Base-by-base conservation (phyloP, 2,113 vertebrate genomes). In the Genyomyrus donnyi region DNA sequence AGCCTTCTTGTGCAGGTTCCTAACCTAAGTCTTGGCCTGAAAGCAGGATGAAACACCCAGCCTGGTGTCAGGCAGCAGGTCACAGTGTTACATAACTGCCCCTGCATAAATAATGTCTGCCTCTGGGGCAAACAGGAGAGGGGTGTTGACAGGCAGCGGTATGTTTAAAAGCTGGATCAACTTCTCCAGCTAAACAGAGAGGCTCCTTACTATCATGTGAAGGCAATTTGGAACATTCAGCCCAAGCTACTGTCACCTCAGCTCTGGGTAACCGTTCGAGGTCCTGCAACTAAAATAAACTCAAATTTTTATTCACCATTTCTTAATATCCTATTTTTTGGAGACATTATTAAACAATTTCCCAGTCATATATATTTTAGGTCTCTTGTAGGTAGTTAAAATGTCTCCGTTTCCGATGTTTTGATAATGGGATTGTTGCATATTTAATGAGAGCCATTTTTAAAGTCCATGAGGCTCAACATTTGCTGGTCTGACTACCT, bases 61-160 rank as follows among this genome's bases (percentile, higher is more conserved):
- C 46, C 9, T 48, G 42, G 42, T 85, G 83, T 46, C 42, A 85
- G 39, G 24, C 83, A 85, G 83, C 17, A 45, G 39, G 46, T 85
- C 42, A 24, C 83, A 48, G 83, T 49, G 19, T 85, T 85, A 56
- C 86, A 56, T 35, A 87, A 87, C 49, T 87, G 15, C 31, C 13
- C 49, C n/a, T 87, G 39, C 49, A 87, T 87, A 87, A 56, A 87
- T 87, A 87, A 87, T 58, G 86, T 56, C n/a, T 87, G 86, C 35
- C 49, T 87, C 49, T 39, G 27, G 86, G 86, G 86, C 50, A 52
- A 50, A 53, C 49, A 42, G 49, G 86, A 39, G 86, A 58, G 52
- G 50, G 24, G 84, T 86, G 86, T 21, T 87, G 86, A 87, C 86
- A 56, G 86, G 86, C 86, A 35, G 52, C 17, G 3, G 50, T 50